phyloP scores from a whole-genome alignment of 2,113 vertebrate species.

The Lasiurus cinereus region DNA sequence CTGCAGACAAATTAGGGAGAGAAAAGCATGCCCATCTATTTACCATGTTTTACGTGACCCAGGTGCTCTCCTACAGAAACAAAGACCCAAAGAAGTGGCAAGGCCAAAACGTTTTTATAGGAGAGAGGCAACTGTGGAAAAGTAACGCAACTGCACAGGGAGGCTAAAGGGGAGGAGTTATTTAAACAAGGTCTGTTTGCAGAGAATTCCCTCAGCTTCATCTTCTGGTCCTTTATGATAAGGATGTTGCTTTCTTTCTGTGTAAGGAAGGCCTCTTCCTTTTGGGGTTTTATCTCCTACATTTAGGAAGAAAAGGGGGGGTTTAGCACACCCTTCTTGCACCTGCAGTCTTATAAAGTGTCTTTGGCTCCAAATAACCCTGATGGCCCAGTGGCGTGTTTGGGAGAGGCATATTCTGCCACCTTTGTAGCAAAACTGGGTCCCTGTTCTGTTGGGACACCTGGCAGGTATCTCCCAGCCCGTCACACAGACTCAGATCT shows the following conservation, averaged over 20 bases:
- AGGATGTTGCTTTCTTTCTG: neutral
- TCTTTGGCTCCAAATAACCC: neutral
- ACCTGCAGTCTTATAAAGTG: neutral
- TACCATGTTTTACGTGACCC: neutral
- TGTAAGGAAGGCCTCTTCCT: neutral
- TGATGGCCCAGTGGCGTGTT: neutral
- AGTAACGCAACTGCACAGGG: neutral
- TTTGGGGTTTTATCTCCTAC: neutral
- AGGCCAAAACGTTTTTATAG: neutral
- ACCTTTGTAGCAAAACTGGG: neutral
- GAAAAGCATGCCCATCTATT: neutral
- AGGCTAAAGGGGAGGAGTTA: neutral
- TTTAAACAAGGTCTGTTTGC: neutral
- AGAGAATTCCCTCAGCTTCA: neutral
- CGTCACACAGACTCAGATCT: neutral
- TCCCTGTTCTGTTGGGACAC: neutral
- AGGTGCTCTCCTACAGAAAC: neutral
- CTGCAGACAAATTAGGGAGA: neutral
- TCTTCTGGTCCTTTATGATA: neutral
- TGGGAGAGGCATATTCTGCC: neutral
- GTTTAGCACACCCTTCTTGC: neutral
- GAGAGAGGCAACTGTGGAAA: neutral
- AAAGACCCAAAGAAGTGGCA: neutral
- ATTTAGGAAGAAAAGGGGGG: neutral
- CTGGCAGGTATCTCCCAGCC: neutral